Evolutionary conservation across 2,797 vertebrate genomes (phyloP).

Genomic region (Vespertilio murinus): DNA sequence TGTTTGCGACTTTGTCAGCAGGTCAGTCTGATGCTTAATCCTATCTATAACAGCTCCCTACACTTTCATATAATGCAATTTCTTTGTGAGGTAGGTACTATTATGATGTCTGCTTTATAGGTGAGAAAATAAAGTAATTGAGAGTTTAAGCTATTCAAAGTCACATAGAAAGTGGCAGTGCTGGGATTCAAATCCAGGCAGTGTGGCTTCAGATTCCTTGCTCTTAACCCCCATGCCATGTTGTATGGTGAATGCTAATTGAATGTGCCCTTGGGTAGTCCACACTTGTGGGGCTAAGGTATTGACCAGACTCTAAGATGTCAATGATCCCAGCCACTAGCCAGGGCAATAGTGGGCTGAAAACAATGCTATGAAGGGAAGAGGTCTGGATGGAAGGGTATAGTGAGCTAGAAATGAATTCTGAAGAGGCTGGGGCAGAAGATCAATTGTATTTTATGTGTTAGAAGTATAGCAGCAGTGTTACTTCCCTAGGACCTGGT

Average conservation of each 20-base stretch:
- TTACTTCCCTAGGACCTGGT: neutral
- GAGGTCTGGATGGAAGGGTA: neutral
- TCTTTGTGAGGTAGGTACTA: neutral
- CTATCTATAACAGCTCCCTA: too few species aligned
- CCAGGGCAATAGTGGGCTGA: neutral
- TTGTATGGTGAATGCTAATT: neutral
- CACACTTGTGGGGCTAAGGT: neutral
- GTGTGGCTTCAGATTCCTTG: neutral
- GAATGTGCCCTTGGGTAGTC: neutral
- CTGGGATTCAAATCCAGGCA: constrained; percentile 30
- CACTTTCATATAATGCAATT: neutral
- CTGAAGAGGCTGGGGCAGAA: neutral
- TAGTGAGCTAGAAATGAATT: constrained; percentile 4
- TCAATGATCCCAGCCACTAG: neutral
- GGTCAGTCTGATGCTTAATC: too few species aligned
- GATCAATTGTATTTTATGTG: neutral
- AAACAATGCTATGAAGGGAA: neutral
- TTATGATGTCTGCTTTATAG: constrained; percentile 17
- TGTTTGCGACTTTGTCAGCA: too few species aligned
- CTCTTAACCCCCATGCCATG: neutral
- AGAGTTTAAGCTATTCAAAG: constrained; percentile 21
- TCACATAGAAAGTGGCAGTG: neutral
- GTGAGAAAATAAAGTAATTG: neutral
- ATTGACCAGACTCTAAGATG: neutral
- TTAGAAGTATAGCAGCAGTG: neutral